Evolutionary conservation across 35 echinoderm and acorn worm species (phyloP).

Genomic region (Acanthaster planci): DNA sequence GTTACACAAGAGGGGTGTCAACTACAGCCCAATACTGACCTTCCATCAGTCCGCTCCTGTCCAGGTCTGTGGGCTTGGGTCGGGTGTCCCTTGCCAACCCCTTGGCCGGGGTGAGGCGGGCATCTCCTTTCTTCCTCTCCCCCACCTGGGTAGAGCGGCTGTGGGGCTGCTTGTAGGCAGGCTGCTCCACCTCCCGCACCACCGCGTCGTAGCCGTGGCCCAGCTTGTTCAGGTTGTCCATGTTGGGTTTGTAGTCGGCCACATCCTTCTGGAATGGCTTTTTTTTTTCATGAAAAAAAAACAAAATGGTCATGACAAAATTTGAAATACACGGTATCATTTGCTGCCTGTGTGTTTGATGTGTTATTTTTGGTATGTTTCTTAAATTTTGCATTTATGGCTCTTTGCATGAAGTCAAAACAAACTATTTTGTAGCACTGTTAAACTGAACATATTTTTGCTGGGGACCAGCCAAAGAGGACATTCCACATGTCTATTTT

Average conservation of each 20-base stretch:
- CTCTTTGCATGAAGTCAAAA: no score
- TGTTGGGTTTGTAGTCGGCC: constrained; percentile 73
- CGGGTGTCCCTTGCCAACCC: constrained; percentile 1
- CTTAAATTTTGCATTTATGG: no score
- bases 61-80: constrained; percentile 19
- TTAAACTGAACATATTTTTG: no score
- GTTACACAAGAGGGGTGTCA: no score
- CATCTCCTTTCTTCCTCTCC: constrained; percentile 25
- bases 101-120: neutral
- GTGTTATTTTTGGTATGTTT: no score
- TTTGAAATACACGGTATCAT: no score
- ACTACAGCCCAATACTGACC: no score
- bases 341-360: no score
- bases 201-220: constrained; percentile 71
- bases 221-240: constrained; percentile 82
- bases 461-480: no score
- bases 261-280: constrained; percentile 84
- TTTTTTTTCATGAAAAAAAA: constrained; percentile 1
- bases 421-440: no score
- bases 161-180: constrained; percentile 53
- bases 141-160: constrained; percentile 60
- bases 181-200: constrained; percentile 68
- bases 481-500: no score
- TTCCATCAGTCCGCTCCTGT: constrained; percentile 13
- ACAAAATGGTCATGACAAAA: neutral